Evolutionary conservation across 2,797 vertebrate species (phyloP).

Genomic region (Distichodus sexfasciatus): DNA sequence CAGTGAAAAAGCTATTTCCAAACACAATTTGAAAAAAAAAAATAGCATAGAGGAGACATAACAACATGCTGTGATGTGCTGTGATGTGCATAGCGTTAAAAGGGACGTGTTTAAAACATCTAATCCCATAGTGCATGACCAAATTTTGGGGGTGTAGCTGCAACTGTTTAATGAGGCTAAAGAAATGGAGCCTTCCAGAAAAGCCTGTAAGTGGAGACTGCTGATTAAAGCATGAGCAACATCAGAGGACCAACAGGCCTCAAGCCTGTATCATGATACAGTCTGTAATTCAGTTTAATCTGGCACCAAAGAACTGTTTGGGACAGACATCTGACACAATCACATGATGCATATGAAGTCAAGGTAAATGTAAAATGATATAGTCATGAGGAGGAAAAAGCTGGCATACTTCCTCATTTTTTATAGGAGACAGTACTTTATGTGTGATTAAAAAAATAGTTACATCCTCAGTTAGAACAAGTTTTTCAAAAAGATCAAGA

Average conservation of each 20-base stretch:
- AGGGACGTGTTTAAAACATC: conserved; percentile 27
- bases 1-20: conserved; percentile 29
- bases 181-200: conserved; percentile 8
- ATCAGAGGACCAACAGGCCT: conserved; percentile 15
- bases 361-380: too few species aligned
- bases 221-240: conserved; percentile 29
- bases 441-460: too few species aligned
- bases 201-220: conserved; percentile 14
- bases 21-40: background rate
- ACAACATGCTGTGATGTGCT: conserved; percentile 27
- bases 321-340: conserved; percentile 6
- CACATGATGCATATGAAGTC: background rate
- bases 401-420: background rate
- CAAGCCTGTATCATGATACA: conserved; percentile 1
- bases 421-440: background rate
- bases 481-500: too few species aligned
- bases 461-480: too few species aligned
- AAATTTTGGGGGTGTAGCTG: conserved; percentile 36
- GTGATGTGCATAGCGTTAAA: conserved; percentile 26
- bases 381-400: background rate
- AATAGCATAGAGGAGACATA: background rate
- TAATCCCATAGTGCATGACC: conserved; percentile 34
- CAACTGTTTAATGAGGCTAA: conserved; percentile 21
- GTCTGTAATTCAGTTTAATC: conserved; percentile 4
- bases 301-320: conserved; percentile 6